Percentiles rank a stretch among this genome's conserved stretches.
These are phyloP conservation scores for Aphrocallistes beatrix DNA, from an alignment of 37 sponge, comb jelly and placozoan species.

Conservation along the genomic window DNA sequence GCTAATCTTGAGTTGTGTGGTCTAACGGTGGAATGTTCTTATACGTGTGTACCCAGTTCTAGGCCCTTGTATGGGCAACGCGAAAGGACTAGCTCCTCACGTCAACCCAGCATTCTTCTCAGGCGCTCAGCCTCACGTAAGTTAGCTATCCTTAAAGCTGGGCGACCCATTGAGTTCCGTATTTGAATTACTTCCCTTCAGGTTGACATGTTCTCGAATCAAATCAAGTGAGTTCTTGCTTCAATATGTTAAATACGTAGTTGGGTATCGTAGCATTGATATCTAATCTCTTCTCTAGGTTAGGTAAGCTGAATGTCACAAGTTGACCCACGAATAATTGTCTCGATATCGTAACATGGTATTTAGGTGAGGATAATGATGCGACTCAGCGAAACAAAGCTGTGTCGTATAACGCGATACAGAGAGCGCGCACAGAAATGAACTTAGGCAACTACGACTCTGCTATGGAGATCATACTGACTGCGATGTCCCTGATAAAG, in stretches of 20 bases:
- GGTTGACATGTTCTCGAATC: constrained; percentile 51
- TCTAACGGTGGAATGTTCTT: not conserved
- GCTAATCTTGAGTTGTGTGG: not conserved
- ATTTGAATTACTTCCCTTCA: not conserved
- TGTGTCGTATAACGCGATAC: constrained; percentile 73
- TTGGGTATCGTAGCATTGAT: not conserved
- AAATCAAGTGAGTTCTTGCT: constrained; percentile 14
- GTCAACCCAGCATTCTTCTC: constrained; percentile 86
- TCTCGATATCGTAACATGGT: not conserved
- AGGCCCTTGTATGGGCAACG: not conserved
- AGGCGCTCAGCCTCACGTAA: constrained; percentile 24
- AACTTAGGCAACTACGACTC: constrained; percentile 66
- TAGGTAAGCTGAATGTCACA: not conserved
- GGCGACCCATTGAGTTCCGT: not conserved
- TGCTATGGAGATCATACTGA: constrained; percentile 63
- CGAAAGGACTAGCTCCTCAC: constrained; percentile 49
- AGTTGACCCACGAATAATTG: not conserved
- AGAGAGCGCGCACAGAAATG: constrained; percentile 55
- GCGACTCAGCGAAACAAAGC: constrained; percentile 76
- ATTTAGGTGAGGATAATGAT: constrained; percentile 52
- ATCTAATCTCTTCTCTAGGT: not conserved
- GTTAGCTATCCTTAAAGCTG: not conserved
- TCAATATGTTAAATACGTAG: not conserved
- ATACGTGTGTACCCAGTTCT: not conserved
- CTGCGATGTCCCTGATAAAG: constrained; percentile 74